phyloP scores from a whole-genome alignment of 2,113 vertebrate species.

The Drymodes brunneopygia region DNA sequence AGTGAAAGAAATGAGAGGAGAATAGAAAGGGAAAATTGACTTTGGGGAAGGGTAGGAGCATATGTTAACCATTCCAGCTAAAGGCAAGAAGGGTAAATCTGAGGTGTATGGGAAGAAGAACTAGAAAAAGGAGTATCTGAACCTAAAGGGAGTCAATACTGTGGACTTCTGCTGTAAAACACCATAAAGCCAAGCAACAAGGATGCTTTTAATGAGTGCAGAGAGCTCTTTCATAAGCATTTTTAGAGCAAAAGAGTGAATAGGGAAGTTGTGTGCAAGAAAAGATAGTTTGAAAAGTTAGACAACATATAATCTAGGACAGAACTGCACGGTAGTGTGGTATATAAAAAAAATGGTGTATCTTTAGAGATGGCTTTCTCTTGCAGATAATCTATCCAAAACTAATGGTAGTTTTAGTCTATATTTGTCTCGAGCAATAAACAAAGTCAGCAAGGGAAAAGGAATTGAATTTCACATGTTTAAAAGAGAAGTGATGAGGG shows the following conservation, averaged over 20 bases:
- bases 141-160: accelerated
- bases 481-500: neutral
- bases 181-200: neutral
- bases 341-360: neutral
- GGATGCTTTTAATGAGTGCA: neutral
- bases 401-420: neutral
- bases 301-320: neutral
- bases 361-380: neutral
- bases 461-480: neutral
- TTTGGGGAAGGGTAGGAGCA: neutral
- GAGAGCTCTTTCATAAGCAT: neutral
- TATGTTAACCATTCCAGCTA: neutral
- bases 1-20: neutral
- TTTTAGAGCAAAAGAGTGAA: neutral
- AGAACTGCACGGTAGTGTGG: neutral
- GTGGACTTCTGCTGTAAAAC: neutral
- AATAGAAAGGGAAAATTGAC: neutral
- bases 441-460: neutral
- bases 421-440: neutral
- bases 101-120: neutral
- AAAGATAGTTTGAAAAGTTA: neutral
- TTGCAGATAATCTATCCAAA: neutral
- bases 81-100: neutral
- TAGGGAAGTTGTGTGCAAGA: neutral
- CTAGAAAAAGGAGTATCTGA: neutral